Conservation (phyloP, 1,140 invertebrate species). For the Whitmania pigra region DNA sequence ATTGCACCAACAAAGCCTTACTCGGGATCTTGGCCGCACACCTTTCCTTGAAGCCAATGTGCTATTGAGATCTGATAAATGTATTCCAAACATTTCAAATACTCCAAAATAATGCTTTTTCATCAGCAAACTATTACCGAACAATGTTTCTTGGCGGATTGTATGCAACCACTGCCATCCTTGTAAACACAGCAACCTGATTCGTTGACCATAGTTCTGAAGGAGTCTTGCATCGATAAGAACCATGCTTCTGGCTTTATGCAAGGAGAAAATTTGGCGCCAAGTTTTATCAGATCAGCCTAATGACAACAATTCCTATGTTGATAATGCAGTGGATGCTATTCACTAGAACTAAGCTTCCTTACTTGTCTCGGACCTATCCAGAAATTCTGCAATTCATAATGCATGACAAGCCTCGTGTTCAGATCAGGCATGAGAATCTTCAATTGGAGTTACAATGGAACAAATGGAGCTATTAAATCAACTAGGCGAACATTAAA, state of each 20-base stretch:
- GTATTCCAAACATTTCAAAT: background rate
- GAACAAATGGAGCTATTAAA: too few relatives aligned
- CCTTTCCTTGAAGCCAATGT: slow-evolving; percentile 43
- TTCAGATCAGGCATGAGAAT: slow-evolving; percentile 85
- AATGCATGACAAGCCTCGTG: slow-evolving; percentile 73
- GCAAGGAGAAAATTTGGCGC: slow-evolving; percentile 7
- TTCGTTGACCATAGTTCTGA: slow-evolving; percentile 67
- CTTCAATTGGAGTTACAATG: slow-evolving; percentile 42
- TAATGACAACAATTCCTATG: background rate
- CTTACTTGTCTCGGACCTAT: slow-evolving; percentile 44
- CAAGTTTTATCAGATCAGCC: slow-evolving; percentile 1
- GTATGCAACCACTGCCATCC: slow-evolving; percentile 88
- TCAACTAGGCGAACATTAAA: too few relatives aligned
- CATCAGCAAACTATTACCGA: slow-evolving; percentile 48
- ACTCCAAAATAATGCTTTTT: background rate
- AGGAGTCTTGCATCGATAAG: slow-evolving; percentile 46
- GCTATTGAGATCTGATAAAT: background rate
- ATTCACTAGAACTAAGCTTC: too few relatives aligned
- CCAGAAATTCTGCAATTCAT: slow-evolving; percentile 46
- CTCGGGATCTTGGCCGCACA: slow-evolving; percentile 95
- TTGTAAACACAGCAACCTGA: slow-evolving; percentile 68
- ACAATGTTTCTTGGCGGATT: slow-evolving; percentile 84
- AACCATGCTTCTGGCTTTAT: background rate
- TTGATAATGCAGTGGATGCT: too few relatives aligned
- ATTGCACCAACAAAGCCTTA: slow-evolving; percentile 41